Evolutionary conservation across 2,113 vertebrate genomes (phyloP), one percentile per base, ranked within the genome.

Genomic region (Saguinus imperator): DNA sequence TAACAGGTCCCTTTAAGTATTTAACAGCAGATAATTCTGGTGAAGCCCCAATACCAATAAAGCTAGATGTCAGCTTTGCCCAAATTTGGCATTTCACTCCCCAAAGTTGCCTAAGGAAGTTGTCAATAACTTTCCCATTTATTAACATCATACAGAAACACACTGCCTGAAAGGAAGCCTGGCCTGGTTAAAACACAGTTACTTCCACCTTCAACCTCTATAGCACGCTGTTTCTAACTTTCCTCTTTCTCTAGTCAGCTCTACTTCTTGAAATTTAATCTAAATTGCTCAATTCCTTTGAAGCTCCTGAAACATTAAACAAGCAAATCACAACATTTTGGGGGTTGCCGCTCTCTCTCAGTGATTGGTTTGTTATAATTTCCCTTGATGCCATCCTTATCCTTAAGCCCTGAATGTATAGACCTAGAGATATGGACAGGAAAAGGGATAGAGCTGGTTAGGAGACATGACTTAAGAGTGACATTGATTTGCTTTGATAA

Each of bases 281-380:
- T 81, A 43, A 76, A 70, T 55, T 6, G 11, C 12, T 50, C 29
- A 14, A 57, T 86, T 45, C 37, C 52, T 86, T 37, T 72, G 73
- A 94, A 77, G 86, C 52, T 87, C 61, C 89, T 93, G 58, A 93
- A 84, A 94, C 43, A 72, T 40, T 72, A 68, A 85, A 66, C 40
- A 81, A 88, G 55, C 2, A 29, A n/a, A 45, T 77, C 58, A 45
- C 16, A 14, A 2, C 37, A 17, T 92, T 70, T 87, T 32, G n/a
- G 87, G 32, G 61, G 23, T 21, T 66, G 40, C 14, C 73, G 75
- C 29, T 32, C 35, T 50, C 14, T 77, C 61, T 68, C 25, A 45
- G 23, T 21, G 23, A 68, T 50, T 61, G 58, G 45, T 72, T 90
- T 37, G 50, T 2, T 57, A 45, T 79, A 18, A 68, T 72, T 89